Conservation (phyloP, 1,140 invertebrate genomes). For the Ceratina japonica region DNA sequence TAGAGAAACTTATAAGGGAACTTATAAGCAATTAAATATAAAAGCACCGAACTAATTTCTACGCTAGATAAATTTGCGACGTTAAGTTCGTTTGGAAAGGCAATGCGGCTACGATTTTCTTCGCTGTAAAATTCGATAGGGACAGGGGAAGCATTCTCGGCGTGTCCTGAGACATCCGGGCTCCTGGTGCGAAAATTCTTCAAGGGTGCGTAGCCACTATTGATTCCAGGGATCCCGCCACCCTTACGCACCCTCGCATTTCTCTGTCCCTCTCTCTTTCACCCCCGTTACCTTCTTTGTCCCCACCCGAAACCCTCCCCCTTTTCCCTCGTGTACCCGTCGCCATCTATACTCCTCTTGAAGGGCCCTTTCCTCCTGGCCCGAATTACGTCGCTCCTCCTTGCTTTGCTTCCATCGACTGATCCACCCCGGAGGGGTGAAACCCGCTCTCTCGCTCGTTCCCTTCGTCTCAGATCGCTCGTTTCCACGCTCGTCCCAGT, state of each 20-base stretch:
- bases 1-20: too few relatives aligned
- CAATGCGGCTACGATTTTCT: constrained; percentile 12
- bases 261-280: constrained; percentile 47
- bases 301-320: constrained; percentile 39
- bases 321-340: constrained; percentile 35
- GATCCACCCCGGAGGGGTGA: constrained; percentile 53
- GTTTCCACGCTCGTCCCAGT: constrained; percentile 49
- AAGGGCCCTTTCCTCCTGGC: constrained; percentile 51
- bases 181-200: constrained; percentile 68
- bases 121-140: not conserved
- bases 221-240: constrained; percentile 68
- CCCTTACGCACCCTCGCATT: constrained; percentile 64
- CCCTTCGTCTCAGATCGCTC: constrained; percentile 34
- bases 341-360: constrained; percentile 33
- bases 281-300: constrained; percentile 32
- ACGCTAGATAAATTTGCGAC: too few relatives aligned
- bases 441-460: constrained; percentile 46
- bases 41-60: too few relatives aligned
- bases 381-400: constrained; percentile 56
- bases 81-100: too few relatives aligned
- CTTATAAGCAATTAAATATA: too few relatives aligned
- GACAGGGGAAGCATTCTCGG: constrained; percentile 33
- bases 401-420: constrained; percentile 44
- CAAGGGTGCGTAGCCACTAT: constrained; percentile 72
- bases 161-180: constrained; percentile 60